A percentile compares a stretch with the other conserved stretches of the same genome.
phyloP scores from a whole-genome alignment of 2,797 vertebrate genomes.

The Oreortyx pictus region DNA sequence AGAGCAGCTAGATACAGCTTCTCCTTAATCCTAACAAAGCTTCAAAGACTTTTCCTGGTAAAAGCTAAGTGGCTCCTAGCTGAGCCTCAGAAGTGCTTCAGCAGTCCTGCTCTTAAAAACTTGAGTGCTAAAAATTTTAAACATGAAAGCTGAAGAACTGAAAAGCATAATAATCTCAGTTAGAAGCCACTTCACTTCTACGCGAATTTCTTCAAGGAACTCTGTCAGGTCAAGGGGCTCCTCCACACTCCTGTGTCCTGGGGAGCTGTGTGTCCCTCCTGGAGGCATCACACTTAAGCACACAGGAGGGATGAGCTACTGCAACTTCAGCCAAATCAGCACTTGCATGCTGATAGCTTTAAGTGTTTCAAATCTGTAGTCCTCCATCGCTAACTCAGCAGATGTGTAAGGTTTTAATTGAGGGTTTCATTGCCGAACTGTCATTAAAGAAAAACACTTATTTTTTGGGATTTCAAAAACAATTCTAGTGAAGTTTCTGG shows the following conservation, averaged over 20 bases:
- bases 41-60: neutral
- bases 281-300: neutral
- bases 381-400: neutral
- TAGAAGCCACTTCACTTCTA: slow-evolving; percentile 31
- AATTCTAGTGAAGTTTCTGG: neutral
- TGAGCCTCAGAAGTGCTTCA: slow-evolving; percentile 7
- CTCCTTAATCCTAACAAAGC: neutral
- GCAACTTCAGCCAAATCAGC: neutral
- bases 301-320: neutral
- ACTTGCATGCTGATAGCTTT: neutral
- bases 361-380: neutral
- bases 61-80: slow-evolving; percentile 33
- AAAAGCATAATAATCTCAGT: slow-evolving; percentile 29
- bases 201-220: neutral
- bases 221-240: rapidly evolving
- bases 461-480: neutral
- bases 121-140: slow-evolving; percentile 24
- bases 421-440: neutral
- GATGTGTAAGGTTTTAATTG: neutral
- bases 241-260: neutral
- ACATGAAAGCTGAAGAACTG: neutral
- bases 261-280: neutral
- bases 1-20: neutral
- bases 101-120: slow-evolving; percentile 4
- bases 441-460: neutral